phyloP scores from a whole-genome alignment of 2,797 vertebrate genomes.

The Eremophila alpestris region DNA sequence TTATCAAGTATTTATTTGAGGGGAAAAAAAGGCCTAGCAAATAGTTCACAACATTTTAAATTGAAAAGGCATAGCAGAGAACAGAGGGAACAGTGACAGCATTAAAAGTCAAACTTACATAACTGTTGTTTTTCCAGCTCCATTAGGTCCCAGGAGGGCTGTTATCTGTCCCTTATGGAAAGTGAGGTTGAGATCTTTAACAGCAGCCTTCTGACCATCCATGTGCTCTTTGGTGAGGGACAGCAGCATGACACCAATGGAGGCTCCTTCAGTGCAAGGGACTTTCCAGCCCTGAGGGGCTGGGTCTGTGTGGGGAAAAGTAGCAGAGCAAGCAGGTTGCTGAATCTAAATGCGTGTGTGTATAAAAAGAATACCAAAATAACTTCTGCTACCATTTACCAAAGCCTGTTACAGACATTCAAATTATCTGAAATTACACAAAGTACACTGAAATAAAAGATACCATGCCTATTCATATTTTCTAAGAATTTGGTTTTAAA shows the following conservation, averaged over 20 bases:
- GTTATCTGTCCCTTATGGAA: constrained; percentile 76
- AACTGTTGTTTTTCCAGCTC: constrained; percentile 77
- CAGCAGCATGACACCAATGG: constrained; percentile 36
- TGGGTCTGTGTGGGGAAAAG: not conserved
- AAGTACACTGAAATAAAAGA: not conserved
- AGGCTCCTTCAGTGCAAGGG: not conserved
- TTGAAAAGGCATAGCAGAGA: not conserved
- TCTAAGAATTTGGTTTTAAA: not conserved
- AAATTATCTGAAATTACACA: not conserved
- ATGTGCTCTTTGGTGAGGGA: constrained; percentile 72
- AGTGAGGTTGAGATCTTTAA: constrained; percentile 73
- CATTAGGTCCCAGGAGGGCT: constrained; percentile 72
- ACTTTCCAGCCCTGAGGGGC: not conserved
- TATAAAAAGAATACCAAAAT: not conserved
- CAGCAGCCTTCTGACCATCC: not conserved
- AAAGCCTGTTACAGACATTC: not conserved
- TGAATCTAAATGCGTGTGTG: not conserved
- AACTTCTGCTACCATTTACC: not conserved
- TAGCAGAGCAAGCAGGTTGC: not conserved
- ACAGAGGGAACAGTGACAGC: not conserved
- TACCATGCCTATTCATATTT: not conserved
- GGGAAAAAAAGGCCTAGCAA: rapidly evolving
- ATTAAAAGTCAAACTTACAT: constrained; percentile 54
- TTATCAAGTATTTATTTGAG: not conserved
- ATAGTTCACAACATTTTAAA: not conserved